Evolutionary conservation across 2,888 invertebrate genomes (phyloP), one percentile per base, ranked within the genome.

Genomic region (Dendrolimus houi): DNA sequence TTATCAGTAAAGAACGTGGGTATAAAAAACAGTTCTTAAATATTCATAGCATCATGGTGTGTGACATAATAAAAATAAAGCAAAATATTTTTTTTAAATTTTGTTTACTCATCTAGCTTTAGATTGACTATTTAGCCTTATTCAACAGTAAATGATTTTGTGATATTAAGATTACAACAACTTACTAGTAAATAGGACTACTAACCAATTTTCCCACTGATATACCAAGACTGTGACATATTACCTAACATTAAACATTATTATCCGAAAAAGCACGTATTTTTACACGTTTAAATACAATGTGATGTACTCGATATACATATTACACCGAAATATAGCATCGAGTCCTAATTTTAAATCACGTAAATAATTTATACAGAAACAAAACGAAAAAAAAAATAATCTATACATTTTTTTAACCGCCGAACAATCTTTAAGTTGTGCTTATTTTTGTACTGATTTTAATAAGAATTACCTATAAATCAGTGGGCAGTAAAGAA

Each of bases 251-350:
- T 47, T 47, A 47, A 47, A 47, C 6, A 9, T 47, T 47, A 9
- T 9, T 12, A 47, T 12, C 9, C 9, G 47, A 47, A 47, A 29
- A 47, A 47, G 66, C 64, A 64, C 66, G 63, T 65, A 69, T 67
- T 69, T 29, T 67, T 67, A 68, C 66, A 70, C 62, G 59, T 57
- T 54, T 60, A 63, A 56, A 55, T 58, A 56, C 62, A 63, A 69
- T 69, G 69, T 14, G 9, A 17, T 61, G 66, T 64, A 67, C 66
- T 62, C 62, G 61, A 66, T 66, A 70, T 67, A 67, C 66, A 67
- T 61, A 65, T 65, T 67, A 55, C 58, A 57, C 57, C 62, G 60
- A 61, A 60, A 64, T 29, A 29, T 63, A 62, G 62, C 58, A 55
- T 62, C 62, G 64, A 65, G 68, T 66, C 68, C 29, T 64, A 65